Conservation (phyloP, 92 coral and sea anemone genomes). For the Hydrozoanthus gracilis region DNA sequence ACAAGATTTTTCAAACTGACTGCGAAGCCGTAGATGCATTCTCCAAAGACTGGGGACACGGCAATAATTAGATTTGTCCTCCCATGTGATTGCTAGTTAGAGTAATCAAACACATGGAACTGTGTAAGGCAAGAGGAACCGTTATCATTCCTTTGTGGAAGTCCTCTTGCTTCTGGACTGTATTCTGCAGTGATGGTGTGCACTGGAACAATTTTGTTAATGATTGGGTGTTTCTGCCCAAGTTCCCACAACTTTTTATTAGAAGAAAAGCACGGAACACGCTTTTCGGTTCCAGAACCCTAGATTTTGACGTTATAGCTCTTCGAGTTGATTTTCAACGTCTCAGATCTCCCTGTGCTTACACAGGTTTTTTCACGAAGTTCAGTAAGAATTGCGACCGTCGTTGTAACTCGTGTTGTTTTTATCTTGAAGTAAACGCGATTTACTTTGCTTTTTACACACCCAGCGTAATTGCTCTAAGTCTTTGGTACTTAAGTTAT, state of each 20-base stretch:
- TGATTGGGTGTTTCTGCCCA: slow-evolving; percentile 49
- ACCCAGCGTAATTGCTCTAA: slow-evolving; percentile 16
- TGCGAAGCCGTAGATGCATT: slow-evolving; percentile 4
- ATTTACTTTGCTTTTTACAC: background rate
- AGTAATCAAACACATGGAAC: slow-evolving; percentile 34
- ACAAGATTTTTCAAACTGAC: background rate
- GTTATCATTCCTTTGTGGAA: background rate
- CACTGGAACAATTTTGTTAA: slow-evolving; percentile 49
- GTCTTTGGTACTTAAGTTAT: slow-evolving; percentile 1
- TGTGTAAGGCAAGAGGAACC: slow-evolving; percentile 28
- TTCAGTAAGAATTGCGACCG: slow-evolving; percentile 3
- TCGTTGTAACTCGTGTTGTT: background rate
- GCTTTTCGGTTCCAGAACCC: slow-evolving; percentile 49
- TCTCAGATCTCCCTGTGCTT: background rate
- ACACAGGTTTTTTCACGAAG: background rate
- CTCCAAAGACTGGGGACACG: slow-evolving; percentile 16
- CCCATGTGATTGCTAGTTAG: slow-evolving; percentile 30
- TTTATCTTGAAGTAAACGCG: background rate
- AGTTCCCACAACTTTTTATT: slow-evolving; percentile 34
- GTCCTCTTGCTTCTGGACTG: slow-evolving; percentile 52
- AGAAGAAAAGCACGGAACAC: slow-evolving; percentile 44
- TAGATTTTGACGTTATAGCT: slow-evolving; percentile 43
- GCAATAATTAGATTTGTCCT: slow-evolving; percentile 37
- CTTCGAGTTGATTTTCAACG: background rate
- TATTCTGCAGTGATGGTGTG: slow-evolving; percentile 37